A percentile compares a stretch with the other conserved stretches of the same genome.
phyloP scores from a whole-genome alignment of 2,888 invertebrate genomes.

The Drosophila macrospina region DNA sequence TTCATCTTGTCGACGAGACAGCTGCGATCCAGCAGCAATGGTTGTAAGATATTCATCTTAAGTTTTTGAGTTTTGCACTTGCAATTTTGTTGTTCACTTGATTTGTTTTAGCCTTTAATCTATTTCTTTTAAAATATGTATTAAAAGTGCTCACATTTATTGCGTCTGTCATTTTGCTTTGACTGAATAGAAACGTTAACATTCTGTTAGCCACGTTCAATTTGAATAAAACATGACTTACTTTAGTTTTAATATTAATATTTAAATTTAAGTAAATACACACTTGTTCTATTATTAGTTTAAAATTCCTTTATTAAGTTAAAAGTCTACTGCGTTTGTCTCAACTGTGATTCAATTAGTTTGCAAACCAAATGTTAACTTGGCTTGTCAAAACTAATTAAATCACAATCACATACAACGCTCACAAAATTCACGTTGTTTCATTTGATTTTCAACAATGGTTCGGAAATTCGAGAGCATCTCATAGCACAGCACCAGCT shows the following conservation, averaged over 20 bases:
- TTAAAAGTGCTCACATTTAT: background rate
- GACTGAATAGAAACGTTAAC: background rate
- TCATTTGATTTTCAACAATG: slow-evolving; percentile 37
- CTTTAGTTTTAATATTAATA: background rate
- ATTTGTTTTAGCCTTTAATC: background rate
- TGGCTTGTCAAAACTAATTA: slow-evolving; percentile 17
- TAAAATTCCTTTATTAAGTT: slow-evolving; percentile 2
- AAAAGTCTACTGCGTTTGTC: slow-evolving; percentile 13
- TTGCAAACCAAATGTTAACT: background rate
- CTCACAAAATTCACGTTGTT: background rate
- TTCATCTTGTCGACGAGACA: slow-evolving; percentile 25
- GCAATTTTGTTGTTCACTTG: slow-evolving; percentile 28
- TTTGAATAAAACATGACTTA: background rate
- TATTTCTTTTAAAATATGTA: background rate
- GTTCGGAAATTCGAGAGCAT: slow-evolving; percentile 42
- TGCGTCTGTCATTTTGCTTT: slow-evolving; percentile 30
- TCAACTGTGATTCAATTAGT: slow-evolving; percentile 21
- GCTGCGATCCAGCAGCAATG: slow-evolving; percentile 30
- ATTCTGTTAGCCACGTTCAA: background rate
- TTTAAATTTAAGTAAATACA: background rate
- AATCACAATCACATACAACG: slow-evolving; percentile 14
- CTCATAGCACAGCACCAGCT: slow-evolving; percentile 27
- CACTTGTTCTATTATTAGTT: background rate
- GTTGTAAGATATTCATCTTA: slow-evolving; percentile 3
- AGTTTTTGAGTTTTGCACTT: slow-evolving; percentile 4